A percentile compares a stretch with the other conserved stretches of the same genome.
phyloP scores from a whole-genome alignment of 1,140 invertebrate genomes.

The Eueides isabella region DNA sequence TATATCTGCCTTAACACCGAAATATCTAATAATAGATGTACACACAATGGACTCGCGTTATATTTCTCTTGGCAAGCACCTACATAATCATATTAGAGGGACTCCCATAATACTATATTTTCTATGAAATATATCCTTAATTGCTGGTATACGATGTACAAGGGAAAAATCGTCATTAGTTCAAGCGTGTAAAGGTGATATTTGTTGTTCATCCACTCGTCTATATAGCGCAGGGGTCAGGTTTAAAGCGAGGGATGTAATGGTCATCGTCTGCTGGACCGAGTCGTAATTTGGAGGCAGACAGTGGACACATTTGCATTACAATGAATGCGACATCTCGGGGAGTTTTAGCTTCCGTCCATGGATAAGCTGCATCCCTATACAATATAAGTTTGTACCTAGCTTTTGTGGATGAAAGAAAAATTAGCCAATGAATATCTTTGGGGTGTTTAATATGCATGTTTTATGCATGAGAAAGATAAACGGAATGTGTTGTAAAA shows the following conservation, averaged over 20 bases:
- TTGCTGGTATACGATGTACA: constrained; percentile 39
- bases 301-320: constrained; percentile 78
- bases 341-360: constrained; percentile 60
- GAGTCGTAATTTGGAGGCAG: constrained; percentile 79
- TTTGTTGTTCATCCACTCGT: constrained; percentile 39
- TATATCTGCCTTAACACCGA: constrained; percentile 53
- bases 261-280: constrained; percentile 74
- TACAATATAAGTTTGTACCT: constrained; percentile 16
- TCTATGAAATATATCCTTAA: constrained; percentile 66
- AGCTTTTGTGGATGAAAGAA: neutral
- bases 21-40: constrained; percentile 69
- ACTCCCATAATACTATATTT: constrained; percentile 72
- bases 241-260: constrained; percentile 75
- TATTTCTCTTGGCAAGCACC: constrained; percentile 50
- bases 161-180: constrained; percentile 45
- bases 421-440: neutral
- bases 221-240: constrained; percentile 45
- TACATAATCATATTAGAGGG: constrained; percentile 65
- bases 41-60: constrained; percentile 63
- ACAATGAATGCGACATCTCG: constrained; percentile 73
- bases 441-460: neutral
- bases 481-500: neutral
- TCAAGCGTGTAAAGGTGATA: constrained; percentile 50
- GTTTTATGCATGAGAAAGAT: constrained; percentile 9
- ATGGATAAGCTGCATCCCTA: constrained; percentile 53